These are phyloP conservation scores for Phenganax marumi DNA, from an alignment of 92 coral and sea anemone genomes.

Conservation along the genomic window DNA sequence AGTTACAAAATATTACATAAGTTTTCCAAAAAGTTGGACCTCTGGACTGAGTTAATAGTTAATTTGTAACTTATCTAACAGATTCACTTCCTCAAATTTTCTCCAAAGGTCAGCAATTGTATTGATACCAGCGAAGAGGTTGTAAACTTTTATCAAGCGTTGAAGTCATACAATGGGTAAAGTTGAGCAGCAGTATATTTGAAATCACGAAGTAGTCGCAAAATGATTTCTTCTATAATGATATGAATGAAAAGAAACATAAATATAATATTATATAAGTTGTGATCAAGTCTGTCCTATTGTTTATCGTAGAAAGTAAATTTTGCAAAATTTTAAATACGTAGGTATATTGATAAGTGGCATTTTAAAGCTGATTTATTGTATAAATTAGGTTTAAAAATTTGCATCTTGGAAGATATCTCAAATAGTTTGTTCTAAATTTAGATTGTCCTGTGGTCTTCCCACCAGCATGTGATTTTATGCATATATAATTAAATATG, in stretches of 20 bases:
- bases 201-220: no score
- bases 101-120: slow-evolving; percentile 35
- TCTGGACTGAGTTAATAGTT: background rate
- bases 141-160: slow-evolving; percentile 31
- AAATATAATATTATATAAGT: no score
- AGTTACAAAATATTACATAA: no score
- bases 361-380: no score
- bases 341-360: no score
- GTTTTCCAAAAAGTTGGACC: no score
- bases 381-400: background rate
- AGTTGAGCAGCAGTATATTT: no score
- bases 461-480: slow-evolving; percentile 32
- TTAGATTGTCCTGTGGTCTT: slow-evolving; percentile 1
- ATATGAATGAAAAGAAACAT: no score
- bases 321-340: no score
- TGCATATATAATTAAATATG: background rate
- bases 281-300: no score
- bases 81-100: background rate
- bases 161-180: slow-evolving; percentile 30
- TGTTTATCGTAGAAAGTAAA: no score
- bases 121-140: slow-evolving; percentile 43
- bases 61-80: background rate
- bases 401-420: background rate
- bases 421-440: slow-evolving; percentile 6
- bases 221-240: no score